Percentiles rank a stretch among this genome's conserved stretches.
phyloP scores from a whole-genome alignment of 1,140 invertebrate species.

The Lithobius niger region DNA sequence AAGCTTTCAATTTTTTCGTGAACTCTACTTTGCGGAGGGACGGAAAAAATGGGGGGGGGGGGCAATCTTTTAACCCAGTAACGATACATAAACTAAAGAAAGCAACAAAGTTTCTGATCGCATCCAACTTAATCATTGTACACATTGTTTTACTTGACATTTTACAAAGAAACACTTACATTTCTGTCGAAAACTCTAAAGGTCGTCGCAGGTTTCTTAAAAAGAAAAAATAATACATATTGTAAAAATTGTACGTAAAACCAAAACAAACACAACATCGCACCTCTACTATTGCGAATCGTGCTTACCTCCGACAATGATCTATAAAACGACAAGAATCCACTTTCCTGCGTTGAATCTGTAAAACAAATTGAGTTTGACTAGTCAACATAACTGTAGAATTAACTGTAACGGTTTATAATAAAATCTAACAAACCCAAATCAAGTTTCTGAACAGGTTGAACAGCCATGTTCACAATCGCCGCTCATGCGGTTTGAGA shows the following conservation, averaged over 20 bases:
- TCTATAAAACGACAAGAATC: conserved; percentile 24
- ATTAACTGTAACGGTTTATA: neutral
- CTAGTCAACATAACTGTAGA: neutral
- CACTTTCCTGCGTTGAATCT: conserved; percentile 25
- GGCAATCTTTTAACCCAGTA: neutral
- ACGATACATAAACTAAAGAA: neutral
- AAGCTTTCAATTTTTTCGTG: neutral
- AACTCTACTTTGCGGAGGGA: neutral
- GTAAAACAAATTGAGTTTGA: conserved; percentile 12
- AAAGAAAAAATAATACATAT: conserved; percentile 13
- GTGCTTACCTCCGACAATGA: conserved; percentile 24
- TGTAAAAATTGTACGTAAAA: neutral
- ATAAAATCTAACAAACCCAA: conserved; percentile 22
- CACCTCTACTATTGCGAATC: neutral
- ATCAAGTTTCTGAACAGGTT: conserved; percentile 13
- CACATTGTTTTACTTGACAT: neutral
- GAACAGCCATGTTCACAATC: conserved; percentile 5
- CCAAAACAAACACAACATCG: neutral
- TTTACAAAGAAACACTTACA: conserved; percentile 22
- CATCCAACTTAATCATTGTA: neutral
- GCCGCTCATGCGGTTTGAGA: too few relatives aligned
- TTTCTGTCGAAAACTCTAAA: conserved; percentile 70
- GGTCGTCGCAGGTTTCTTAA: conserved; percentile 71
- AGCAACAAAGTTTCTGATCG: neutral
- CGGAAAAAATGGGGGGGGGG: too few relatives aligned